These are phyloP conservation scores for Sphyrna mokarran DNA, from an alignment of 2,113 vertebrate genomes.

Conservation along the genomic window DNA sequence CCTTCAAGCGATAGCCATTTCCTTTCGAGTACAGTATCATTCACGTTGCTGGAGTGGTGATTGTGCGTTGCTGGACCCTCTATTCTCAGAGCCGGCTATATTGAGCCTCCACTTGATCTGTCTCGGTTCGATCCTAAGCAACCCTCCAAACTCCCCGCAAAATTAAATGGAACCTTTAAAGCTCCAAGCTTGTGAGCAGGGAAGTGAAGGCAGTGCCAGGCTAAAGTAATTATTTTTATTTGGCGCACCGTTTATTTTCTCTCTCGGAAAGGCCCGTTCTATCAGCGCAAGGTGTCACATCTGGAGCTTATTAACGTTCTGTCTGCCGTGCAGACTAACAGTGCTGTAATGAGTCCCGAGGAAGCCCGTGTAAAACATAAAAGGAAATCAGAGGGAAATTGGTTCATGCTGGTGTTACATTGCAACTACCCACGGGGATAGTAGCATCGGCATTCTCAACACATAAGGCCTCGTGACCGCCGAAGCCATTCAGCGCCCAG, in stretches of 20 bases:
- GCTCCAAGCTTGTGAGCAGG: not conserved
- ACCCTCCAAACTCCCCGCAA: not conserved
- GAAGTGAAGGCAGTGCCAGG: too few species aligned
- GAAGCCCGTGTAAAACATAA: conserved; percentile 15
- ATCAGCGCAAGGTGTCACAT: not conserved
- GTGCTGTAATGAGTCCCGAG: not conserved
- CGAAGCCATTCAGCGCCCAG: not conserved
- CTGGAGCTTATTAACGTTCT: not conserved
- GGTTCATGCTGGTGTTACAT: conserved; percentile 17
- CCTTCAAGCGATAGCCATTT: not conserved
- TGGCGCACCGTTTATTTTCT: not conserved
- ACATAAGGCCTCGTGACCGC: not conserved
- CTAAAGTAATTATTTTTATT: not conserved
- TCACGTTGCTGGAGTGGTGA: not conserved
- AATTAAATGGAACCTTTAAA: not conserved
- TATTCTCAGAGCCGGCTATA: not conserved
- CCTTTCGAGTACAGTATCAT: not conserved
- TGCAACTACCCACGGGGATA: not conserved
- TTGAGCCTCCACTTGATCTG: not conserved
- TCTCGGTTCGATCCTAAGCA: too few species aligned
- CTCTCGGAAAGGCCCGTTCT: not conserved
- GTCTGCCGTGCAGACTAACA: not conserved
- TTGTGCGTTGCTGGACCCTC: not conserved
- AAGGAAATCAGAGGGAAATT: conserved; percentile 9
- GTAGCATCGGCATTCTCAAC: not conserved